Evolutionary conservation across 1,140 invertebrate genomes (phyloP), one percentile per base, ranked within the genome.

Genomic region (Pseudoatta argentina): DNA sequence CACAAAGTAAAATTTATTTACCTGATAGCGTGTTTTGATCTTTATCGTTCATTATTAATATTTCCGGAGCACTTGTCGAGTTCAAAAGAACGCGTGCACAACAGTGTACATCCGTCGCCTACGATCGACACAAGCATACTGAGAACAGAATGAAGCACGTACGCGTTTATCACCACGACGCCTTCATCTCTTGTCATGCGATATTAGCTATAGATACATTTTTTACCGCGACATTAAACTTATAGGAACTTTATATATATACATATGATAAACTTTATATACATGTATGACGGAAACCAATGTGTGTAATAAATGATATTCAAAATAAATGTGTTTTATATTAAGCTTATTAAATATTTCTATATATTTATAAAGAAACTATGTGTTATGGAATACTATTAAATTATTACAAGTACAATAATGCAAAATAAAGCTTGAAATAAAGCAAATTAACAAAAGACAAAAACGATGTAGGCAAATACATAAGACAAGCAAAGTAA

Each of bases 41-140:
- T 69, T 30, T 30, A 34, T 30, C 34, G 34, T 21, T 59, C 14
- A 12, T 82, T 63, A 83, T 83, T 83, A 75, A 83, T 21, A n/a
- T 73, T 51, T 73, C 69, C 55, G 34, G 69, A 83, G 55, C 55
- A 75, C 44, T 51, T 27, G 59, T 55, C 16, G 24, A 61, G 44
- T 21, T 83, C 8, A 48, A 8, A 83, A 39, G n/a, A 51, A 51
- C 48, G 8, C 69, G n/a, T 34, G 44, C 34, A 27, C 69, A 27
- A 73, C 79, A 51, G 51, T 61, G 27, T 12, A 48, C 82, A 73
- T 88, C 91, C 88, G 88, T 85, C 90, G 69, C 86, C 85, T 83
- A 39, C 89, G 92, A 92, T 83, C 90, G 91, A 81, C 89, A 85
- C 78, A 86, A 89, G 77, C 71, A 48, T 88, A 94, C 93, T 94